Conservation (phyloP, 2,888 invertebrate genomes). For the Polia nebulosa region DNA sequence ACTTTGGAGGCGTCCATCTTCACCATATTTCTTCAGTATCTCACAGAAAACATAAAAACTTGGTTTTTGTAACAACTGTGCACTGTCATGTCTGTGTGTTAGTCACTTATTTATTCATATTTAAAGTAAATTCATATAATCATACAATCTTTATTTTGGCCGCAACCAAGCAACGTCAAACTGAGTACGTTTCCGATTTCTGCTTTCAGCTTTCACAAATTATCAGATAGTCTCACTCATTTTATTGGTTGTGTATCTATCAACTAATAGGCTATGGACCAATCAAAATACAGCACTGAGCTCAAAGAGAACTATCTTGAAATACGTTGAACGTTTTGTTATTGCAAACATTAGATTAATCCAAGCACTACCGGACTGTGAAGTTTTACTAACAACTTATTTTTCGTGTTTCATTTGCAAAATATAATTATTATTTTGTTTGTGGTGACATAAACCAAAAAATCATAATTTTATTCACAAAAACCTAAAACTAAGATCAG, state of each 20-base stretch:
- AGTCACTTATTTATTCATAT: conserved; percentile 23
- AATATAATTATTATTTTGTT: background rate
- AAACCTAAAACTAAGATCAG: background rate
- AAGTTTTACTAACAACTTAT: too few species aligned
- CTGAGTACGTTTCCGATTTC: conserved; percentile 11
- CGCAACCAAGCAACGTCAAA: conserved; percentile 55
- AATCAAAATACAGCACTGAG: background rate
- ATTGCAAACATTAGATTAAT: background rate
- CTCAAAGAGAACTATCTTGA: conserved; percentile 23
- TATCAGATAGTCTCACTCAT: accelerated
- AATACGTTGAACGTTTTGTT: conserved; percentile 15
- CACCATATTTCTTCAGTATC: conserved; percentile 59
- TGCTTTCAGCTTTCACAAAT: too few species aligned
- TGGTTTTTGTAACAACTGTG: conserved; percentile 10
- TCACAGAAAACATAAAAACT: conserved; percentile 26
- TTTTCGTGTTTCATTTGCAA: background rate
- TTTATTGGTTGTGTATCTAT: background rate
- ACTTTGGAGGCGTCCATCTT: conserved; percentile 95
- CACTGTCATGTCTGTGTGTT: conserved; percentile 26
- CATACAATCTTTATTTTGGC: conserved; percentile 15
- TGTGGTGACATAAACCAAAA: accelerated
- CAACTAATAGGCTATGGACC: accelerated
- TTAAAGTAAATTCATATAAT: conserved; percentile 12
- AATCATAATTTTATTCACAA: too few species aligned
- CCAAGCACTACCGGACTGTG: too few species aligned